phyloP scores from a whole-genome alignment of 2,888 invertebrate genomes.

The Tetragonisca angustula region DNA sequence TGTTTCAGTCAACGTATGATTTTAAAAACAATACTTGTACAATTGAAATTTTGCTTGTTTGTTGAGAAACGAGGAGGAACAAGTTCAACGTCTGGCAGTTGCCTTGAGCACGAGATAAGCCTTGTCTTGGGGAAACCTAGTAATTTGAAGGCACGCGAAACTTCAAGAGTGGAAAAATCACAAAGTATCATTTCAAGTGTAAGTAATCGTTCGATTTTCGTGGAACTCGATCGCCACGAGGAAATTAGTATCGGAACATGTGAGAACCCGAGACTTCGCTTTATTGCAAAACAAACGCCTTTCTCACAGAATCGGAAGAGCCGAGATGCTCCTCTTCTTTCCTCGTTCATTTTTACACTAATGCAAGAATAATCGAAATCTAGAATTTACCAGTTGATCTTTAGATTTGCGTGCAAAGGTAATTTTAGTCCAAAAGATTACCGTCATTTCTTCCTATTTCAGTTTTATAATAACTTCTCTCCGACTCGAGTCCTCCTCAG shows the following conservation, averaged over 20 bases:
- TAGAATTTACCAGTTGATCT: background rate
- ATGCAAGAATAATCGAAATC: background rate
- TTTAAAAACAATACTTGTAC: background rate
- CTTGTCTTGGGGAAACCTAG: background rate
- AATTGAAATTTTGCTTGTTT: background rate
- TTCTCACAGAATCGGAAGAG: background rate
- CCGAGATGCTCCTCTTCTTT: background rate
- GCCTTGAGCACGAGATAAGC: background rate
- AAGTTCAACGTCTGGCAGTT: constrained; percentile 9
- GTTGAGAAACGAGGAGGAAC: background rate
- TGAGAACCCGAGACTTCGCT: background rate
- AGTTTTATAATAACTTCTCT: too few species aligned
- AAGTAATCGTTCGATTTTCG: constrained; percentile 9
- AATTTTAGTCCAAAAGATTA: background rate
- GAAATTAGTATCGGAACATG: background rate
- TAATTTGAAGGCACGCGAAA: constrained; percentile 28
- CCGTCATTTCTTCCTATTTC: background rate
- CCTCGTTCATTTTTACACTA: background rate
- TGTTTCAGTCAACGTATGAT: background rate
- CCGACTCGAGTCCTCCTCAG: too few species aligned
- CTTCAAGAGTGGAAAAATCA: background rate
- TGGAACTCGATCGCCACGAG: background rate
- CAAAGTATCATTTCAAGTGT: background rate
- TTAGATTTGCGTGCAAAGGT: background rate
- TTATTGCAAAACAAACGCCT: background rate